These are phyloP conservation scores for Cuculus canorus DNA, from an alignment of 2,797 vertebrate genomes.

Conservation along the genomic window DNA sequence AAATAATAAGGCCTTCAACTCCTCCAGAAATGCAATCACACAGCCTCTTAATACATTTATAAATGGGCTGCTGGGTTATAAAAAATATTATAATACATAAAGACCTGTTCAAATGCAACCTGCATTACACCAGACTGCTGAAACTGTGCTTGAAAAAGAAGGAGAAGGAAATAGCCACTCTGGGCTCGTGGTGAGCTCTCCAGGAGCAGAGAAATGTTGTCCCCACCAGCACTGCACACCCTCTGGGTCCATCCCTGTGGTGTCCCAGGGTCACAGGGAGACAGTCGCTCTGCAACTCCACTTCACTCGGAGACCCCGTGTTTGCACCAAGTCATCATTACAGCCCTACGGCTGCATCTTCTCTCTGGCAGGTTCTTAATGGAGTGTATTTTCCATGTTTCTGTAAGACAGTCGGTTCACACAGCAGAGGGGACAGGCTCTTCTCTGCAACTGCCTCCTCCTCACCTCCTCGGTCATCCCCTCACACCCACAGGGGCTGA, in stretches of 20 bases:
- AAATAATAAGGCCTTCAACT: background rate
- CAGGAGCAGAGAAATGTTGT: background rate
- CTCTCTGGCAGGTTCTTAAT: background rate
- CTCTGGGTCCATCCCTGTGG: fast-evolving
- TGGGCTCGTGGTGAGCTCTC: fast-evolving
- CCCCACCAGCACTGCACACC: fast-evolving
- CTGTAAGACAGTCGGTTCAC: background rate
- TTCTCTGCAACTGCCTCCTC: background rate
- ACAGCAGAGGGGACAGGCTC: background rate
- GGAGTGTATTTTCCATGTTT: background rate
- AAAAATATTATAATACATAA: background rate
- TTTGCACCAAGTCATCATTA: background rate
- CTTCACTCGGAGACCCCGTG: background rate
- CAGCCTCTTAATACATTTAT: background rate
- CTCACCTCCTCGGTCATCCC: fast-evolving
- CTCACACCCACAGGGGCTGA: background rate
- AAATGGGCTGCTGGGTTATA: background rate
- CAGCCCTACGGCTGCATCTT: background rate
- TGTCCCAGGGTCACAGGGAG: background rate
- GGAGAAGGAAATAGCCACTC: background rate
- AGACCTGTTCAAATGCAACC: background rate
- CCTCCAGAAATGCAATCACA: background rate
- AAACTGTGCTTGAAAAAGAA: background rate
- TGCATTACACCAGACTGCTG: background rate
- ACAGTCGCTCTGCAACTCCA: background rate